These are phyloP conservation scores for Bufo bufo DNA, from an alignment of 2,113 vertebrate species.

Conservation along the genomic window DNA sequence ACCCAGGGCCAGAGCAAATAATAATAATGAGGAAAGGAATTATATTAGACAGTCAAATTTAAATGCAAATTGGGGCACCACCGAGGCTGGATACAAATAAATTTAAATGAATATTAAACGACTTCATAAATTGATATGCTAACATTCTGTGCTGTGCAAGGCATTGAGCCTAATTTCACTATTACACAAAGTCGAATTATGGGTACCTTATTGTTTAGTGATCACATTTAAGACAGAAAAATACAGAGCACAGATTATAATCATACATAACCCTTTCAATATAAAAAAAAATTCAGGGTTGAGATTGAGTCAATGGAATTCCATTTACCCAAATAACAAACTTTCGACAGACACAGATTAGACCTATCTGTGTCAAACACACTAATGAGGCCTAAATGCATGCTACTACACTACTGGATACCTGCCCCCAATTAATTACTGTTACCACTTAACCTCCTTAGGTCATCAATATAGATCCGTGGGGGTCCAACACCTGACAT, in stretches of 20 bases:
- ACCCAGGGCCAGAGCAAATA: slow-evolving; percentile 57
- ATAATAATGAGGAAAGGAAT: slow-evolving; percentile 59
- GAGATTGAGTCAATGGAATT: not conserved
- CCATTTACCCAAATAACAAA: not conserved
- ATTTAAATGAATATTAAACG: slow-evolving; percentile 58
- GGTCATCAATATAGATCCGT: no score
- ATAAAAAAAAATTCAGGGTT: not conserved
- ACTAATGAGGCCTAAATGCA: not conserved
- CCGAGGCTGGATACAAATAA: slow-evolving; percentile 51
- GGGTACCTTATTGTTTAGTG: slow-evolving; percentile 18
- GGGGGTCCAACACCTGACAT: no score
- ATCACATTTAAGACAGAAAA: slow-evolving; percentile 16
- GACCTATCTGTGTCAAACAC: not conserved
- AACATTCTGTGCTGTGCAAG: slow-evolving; percentile 39
- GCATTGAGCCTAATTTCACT: slow-evolving; percentile 41
- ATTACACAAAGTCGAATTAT: slow-evolving; percentile 45
- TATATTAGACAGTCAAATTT: slow-evolving; percentile 59
- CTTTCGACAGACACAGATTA: not conserved
- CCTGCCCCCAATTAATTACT: no score
- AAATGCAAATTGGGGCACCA: slow-evolving; percentile 56
- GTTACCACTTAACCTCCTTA: no score
- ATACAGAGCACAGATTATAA: not conserved
- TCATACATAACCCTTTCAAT: slow-evolving; percentile 29
- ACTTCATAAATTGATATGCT: slow-evolving; percentile 56
- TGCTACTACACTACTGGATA: not conserved